These are phyloP conservation scores for Trachymyrmex septentrionalis DNA, from an alignment of 1,140 invertebrate species.

Conservation along the genomic window DNA sequence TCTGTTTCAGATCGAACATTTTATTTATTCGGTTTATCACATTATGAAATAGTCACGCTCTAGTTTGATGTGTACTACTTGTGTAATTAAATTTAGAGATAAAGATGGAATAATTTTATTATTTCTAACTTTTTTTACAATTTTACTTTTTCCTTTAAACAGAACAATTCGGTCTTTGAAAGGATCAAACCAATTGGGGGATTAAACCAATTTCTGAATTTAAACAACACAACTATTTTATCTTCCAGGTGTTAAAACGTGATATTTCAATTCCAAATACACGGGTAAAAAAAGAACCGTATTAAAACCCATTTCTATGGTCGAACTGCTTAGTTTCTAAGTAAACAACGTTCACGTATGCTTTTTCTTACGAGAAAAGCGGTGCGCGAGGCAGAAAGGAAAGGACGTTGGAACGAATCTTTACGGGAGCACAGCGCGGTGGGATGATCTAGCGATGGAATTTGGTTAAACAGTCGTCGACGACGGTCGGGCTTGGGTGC, in stretches of 20 bases:
- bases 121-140: background rate
- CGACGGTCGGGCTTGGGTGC: constrained; percentile 74
- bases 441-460: constrained; percentile 76
- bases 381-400: background rate
- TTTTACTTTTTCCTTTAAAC: background rate
- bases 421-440: constrained; percentile 62
- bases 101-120: background rate
- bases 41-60: background rate
- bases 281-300: too few relatives aligned
- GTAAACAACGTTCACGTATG: too few relatives aligned
- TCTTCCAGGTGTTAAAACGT: too few relatives aligned
- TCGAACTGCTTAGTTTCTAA: too few relatives aligned
- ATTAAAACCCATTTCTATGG: too few relatives aligned
- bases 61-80: background rate
- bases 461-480: constrained; percentile 79
- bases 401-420: constrained; percentile 28
- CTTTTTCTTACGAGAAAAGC: background rate
- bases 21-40: background rate
- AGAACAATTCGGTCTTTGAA: background rate
- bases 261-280: too few relatives aligned
- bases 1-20: constrained; percentile 28
- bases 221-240: too few relatives aligned
- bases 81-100: background rate
- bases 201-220: too few relatives aligned
- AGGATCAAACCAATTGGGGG: too few relatives aligned